Conservation (phyloP, 1,140 invertebrate species). For the Euglossa dilemma region DNA sequence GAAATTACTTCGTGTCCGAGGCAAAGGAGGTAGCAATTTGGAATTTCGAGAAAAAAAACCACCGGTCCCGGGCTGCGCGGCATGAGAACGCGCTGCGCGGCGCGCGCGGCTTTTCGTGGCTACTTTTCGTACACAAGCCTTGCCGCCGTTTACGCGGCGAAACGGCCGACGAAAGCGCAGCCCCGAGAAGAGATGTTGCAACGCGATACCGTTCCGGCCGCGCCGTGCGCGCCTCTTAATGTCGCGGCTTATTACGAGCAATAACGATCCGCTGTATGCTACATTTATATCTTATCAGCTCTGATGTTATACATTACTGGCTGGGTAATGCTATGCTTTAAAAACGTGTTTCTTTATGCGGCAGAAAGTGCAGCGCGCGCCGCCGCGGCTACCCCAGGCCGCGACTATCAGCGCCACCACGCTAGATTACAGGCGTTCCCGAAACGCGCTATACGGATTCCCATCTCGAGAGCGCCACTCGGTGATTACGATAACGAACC, state of each 20-base stretch:
- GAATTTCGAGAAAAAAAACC: neutral
- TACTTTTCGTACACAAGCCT: conserved; percentile 6
- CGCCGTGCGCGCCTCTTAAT: conserved; percentile 6
- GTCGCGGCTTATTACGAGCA: conserved; percentile 52
- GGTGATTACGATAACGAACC: conserved; percentile 34
- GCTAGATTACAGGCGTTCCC: conserved; percentile 38
- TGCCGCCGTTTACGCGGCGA: neutral
- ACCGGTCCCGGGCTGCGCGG: neutral
- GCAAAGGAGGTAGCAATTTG: neutral
- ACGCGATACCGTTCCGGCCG: conserved; percentile 19
- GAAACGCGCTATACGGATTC: conserved; percentile 31
- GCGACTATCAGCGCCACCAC: neutral
- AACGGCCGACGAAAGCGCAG: neutral
- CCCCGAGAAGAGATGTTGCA: conserved; percentile 38
- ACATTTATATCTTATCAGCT: conserved; percentile 44
- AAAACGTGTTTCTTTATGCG: conserved; percentile 45
- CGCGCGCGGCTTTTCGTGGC: neutral
- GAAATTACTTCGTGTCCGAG: neutral
- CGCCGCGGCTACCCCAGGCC: neutral
- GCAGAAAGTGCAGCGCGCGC: neutral
- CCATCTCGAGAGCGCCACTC: conserved; percentile 6
- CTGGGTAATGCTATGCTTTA: conserved; percentile 27
- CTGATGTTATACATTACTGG: conserved; percentile 39
- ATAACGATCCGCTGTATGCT: conserved; percentile 31
- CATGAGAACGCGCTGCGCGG: neutral